These are phyloP conservation scores for Aspidapion aeneum DNA, from an alignment of 2,888 invertebrate genomes.

Conservation along the genomic window DNA sequence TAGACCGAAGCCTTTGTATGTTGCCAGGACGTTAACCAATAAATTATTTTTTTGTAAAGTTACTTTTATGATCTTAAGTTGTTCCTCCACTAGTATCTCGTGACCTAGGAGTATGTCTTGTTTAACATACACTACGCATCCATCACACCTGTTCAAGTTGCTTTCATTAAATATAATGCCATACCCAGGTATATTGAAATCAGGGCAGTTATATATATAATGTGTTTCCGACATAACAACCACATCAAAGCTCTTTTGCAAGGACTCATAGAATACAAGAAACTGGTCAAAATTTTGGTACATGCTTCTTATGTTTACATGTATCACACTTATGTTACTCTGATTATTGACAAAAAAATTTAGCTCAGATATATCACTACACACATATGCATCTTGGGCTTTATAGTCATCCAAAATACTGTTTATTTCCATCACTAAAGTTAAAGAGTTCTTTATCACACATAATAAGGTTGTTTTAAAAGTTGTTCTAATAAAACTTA, in stretches of 20 bases:
- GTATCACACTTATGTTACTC: constrained; percentile 1
- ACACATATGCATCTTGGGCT: neutral
- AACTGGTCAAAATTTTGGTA: constrained; percentile 9
- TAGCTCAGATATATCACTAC: constrained; percentile 5
- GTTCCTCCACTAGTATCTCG: constrained; percentile 4
- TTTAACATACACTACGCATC: too few species aligned
- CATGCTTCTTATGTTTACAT: neutral
- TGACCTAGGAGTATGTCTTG: neutral
- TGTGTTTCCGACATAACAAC: constrained; percentile 10
- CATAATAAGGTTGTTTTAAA: neutral
- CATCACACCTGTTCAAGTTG: too few species aligned
- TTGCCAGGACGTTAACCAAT: constrained; percentile 11
- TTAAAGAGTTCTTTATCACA: neutral
- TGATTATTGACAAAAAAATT: neutral
- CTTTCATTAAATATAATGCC: too few species aligned
- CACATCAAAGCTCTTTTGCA: constrained; percentile 4
- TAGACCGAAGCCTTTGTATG: constrained; percentile 9
- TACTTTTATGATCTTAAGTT: neutral
- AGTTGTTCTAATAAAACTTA: neutral
- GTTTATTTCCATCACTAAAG: neutral
- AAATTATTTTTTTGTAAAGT: constrained; percentile 6
- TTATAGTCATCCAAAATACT: neutral
- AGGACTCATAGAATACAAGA: constrained; percentile 5
- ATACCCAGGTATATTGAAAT: constrained; percentile 14
- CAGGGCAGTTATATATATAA: constrained; percentile 9